phyloP scores from a whole-genome alignment of 2,888 invertebrate genomes.

The Drosophila flavopinicola region DNA sequence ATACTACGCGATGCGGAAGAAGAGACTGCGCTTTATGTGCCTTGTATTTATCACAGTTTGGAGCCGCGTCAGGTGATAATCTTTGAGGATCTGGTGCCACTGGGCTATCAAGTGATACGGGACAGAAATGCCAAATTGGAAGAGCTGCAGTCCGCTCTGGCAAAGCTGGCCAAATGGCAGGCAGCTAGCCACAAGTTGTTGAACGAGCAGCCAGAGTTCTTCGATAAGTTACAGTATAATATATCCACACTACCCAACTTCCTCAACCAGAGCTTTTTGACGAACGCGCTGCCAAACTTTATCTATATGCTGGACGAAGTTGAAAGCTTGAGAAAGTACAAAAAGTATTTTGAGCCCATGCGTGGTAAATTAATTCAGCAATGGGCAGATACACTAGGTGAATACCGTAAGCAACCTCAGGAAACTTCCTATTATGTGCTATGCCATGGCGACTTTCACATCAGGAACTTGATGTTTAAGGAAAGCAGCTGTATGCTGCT shows the following conservation, averaged over 20 bases:
- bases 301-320: slow-evolving; percentile 47
- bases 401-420: slow-evolving; percentile 49
- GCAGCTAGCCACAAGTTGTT: slow-evolving; percentile 36
- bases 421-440: slow-evolving; percentile 57
- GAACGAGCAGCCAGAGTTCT: slow-evolving; percentile 15
- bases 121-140: slow-evolving; percentile 17
- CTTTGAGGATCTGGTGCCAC: slow-evolving; percentile 31
- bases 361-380: slow-evolving; percentile 29
- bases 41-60: slow-evolving; percentile 54
- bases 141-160: slow-evolving; percentile 20
- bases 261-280: slow-evolving; percentile 35
- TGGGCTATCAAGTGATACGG: slow-evolving; percentile 34
- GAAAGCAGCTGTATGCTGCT: slow-evolving; percentile 58
- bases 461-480: slow-evolving; percentile 72
- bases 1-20: slow-evolving; percentile 58
- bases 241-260: slow-evolving; percentile 31
- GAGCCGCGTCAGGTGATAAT: slow-evolving; percentile 33
- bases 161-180: slow-evolving; percentile 68
- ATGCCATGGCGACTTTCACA: slow-evolving; percentile 74
- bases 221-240: slow-evolving; percentile 21
- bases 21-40: slow-evolving; percentile 32
- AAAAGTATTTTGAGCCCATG: slow-evolving; percentile 49
- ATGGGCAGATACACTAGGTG: slow-evolving; percentile 19
- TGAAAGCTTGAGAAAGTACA: slow-evolving; percentile 45
- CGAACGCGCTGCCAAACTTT: slow-evolving; percentile 51